A percentile compares a stretch with the other conserved stretches of the same genome.
Conservation (phyloP, 2,113 vertebrate species). For the Protobothrops mucrosquamatus region DNA sequence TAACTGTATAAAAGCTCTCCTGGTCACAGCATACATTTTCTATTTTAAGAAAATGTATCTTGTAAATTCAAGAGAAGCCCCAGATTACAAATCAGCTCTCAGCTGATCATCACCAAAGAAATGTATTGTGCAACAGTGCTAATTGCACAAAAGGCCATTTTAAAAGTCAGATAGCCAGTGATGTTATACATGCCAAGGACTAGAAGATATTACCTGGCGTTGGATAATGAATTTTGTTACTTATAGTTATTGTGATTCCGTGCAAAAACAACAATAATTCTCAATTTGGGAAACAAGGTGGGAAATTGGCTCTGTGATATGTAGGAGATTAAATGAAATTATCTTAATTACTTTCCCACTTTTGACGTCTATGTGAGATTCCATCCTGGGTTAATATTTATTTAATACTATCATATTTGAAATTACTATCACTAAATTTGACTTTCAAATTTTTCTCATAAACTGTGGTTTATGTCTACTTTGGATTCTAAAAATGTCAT, state of each 20-base stretch:
- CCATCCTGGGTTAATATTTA: not conserved
- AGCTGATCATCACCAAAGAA: not conserved
- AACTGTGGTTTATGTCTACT: conserved; percentile 35
- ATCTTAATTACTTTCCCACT: rapidly evolving
- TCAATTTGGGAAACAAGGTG: not conserved
- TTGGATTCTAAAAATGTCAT: conserved; percentile 23
- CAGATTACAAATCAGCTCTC: not conserved
- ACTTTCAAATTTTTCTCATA: conserved; percentile 32
- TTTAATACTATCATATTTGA: not conserved
- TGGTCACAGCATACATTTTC: not conserved
- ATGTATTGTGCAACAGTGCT: rapidly evolving
- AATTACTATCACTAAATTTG: conserved; percentile 37
- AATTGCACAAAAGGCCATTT: not conserved
- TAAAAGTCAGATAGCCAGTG: not conserved
- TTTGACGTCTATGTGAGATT: not conserved
- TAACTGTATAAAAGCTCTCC: not conserved
- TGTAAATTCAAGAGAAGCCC: not conserved
- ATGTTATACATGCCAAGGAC: not conserved
- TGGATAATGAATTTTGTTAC: not conserved
- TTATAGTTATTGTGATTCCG: not conserved
- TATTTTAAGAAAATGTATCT: not conserved
- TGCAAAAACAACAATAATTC: not conserved
- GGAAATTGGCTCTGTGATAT: not conserved
- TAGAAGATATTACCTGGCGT: not conserved
- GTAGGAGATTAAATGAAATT: not conserved